Conservation (phyloP, 2,888 invertebrate genomes). For the Dusona sp. region DNA sequence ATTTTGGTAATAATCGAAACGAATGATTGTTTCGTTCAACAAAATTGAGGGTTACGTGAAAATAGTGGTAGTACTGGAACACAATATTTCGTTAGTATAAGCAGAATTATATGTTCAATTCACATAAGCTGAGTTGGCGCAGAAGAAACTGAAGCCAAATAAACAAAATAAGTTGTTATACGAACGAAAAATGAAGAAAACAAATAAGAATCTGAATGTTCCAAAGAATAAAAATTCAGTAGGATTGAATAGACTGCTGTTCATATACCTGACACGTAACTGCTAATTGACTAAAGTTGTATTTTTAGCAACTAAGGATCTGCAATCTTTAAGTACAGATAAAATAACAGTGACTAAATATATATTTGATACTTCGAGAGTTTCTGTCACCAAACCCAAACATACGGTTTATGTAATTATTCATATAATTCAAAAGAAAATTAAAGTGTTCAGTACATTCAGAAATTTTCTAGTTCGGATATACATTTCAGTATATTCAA, state of each 20-base stretch:
- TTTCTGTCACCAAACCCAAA: not conserved
- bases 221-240: constrained; percentile 27
- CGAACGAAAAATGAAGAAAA: constrained; percentile 11
- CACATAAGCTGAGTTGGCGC: not conserved
- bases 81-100: constrained; percentile 17
- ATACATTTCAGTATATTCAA: constrained; percentile 21
- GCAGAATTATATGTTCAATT: constrained; percentile 7
- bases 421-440: constrained; percentile 16
- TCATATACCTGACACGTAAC: constrained; percentile 9
- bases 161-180: constrained; percentile 14
- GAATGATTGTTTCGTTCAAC: constrained; percentile 7
- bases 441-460: not conserved
- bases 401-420: not conserved
- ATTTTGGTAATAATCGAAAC: not conserved
- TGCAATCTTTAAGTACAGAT: constrained; percentile 18
- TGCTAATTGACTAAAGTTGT: not conserved
- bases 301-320: constrained; percentile 1
- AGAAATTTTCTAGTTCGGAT: not conserved
- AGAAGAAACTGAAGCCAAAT: not conserved
- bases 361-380: constrained; percentile 16
- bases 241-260: constrained; percentile 12
- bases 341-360: constrained; percentile 22
- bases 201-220: constrained; percentile 5
- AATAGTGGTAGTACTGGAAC: constrained; percentile 6
- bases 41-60: constrained; percentile 22